Percentiles rank a stretch among this genome's conserved stretches.
phyloP scores from a whole-genome alignment of 2,113 vertebrate genomes.

The Accipiter virgatus region DNA sequence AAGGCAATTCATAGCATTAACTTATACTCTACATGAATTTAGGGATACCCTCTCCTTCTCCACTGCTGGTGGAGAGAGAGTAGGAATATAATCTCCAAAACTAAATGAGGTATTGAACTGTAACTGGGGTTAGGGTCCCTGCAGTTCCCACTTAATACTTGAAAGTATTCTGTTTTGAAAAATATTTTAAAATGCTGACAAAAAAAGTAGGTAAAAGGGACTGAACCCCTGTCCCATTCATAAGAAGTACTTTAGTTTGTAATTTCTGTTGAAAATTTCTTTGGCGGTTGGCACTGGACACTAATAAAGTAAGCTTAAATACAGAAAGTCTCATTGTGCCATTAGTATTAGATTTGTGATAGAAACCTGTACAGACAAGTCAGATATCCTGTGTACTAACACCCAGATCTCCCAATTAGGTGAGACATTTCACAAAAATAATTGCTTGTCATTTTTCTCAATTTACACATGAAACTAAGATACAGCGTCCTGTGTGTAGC shows the following conservation, averaged over 20 bases:
- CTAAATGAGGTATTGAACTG: background rate
- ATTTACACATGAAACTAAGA: background rate
- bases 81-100: background rate
- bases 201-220: background rate
- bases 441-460: background rate
- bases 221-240: background rate
- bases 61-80: background rate
- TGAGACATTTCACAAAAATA: background rate
- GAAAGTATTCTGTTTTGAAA: background rate
- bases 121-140: background rate
- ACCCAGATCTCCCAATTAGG: background rate
- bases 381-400: background rate
- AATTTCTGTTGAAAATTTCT: background rate
- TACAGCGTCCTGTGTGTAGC: background rate
- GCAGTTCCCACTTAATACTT: background rate
- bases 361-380: background rate
- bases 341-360: background rate
- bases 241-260: background rate
- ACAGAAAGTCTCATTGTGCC: background rate
- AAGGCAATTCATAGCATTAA: background rate
- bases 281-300: background rate
- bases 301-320: background rate
- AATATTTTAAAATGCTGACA: background rate
- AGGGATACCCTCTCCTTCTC: background rate
- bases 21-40: background rate